Base-by-base conservation (phyloP, 2,113 vertebrate species). In the Ceyx melanurus region DNA sequence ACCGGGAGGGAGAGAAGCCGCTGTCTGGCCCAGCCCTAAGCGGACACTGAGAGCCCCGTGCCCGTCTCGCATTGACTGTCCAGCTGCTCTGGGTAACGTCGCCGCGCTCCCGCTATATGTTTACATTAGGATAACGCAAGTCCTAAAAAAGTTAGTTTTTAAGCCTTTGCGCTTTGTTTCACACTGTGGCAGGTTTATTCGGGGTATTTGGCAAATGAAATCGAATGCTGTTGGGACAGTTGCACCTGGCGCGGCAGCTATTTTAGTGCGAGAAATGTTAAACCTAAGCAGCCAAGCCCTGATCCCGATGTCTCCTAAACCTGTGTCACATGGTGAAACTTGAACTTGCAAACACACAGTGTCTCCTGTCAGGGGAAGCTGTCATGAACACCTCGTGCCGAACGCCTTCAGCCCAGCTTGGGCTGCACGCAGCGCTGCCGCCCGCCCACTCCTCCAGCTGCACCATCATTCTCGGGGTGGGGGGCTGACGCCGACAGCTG, bases 231-330 rank as follows among this genome's bases (percentile, higher is more conserved):
- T 76, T 82, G 93, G 92, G 98, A 92, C 95, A 88, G 95, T 84
- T 97, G 98, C 98, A 98, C 97, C 98, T 98, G 97, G 97, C 53
- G 78, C 54, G 10, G 90, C 94, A 82, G 93, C 96, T 98, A 98
- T 99, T 98, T 98, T 94, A 68, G 97, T 88, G 70, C 67, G 16
- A 95, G 97, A 89, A 97, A 97, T 90, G 97, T 95, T 98, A 98
- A 97, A 94, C 96, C 92, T 67, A 79, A 95, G 96, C 89, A 89
- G 95, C 80, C 75, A 50, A 75, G 71, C 85, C 90, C 91, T 82
- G 86, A 94, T 93, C 97, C 91, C 58, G 84, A 51, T 89, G 91
- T 82, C 91, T 94, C 91, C 95, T 87, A 77, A 92, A 94, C 97
- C 91, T 88, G 60, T 87, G 94, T 96, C 97, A 97, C 96, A 97